Evolutionary conservation across 1,140 invertebrate species (phyloP).

Genomic region (Bradysia coprophila): DNA sequence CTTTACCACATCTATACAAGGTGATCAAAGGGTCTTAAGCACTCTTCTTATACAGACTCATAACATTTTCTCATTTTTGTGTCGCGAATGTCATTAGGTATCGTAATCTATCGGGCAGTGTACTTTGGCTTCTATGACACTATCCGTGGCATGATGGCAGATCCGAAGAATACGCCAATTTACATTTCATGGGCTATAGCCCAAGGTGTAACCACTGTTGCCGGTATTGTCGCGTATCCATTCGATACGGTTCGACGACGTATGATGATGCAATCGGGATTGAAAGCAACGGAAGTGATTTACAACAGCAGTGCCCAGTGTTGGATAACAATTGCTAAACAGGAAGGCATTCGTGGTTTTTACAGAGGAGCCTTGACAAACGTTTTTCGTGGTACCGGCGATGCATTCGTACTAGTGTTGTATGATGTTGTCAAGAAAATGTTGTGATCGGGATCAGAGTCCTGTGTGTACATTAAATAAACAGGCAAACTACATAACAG

Average conservation of each 20-base stretch:
- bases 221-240: conserved; percentile 83
- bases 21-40: conserved; percentile 16
- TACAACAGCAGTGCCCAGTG: conserved; percentile 70
- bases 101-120: conserved; percentile 75
- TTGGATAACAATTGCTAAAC: conserved; percentile 56
- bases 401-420: conserved; percentile 59
- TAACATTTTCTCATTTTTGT: neutral
- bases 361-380: conserved; percentile 72
- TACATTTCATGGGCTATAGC: conserved; percentile 77
- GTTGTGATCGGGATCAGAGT: too few relatives aligned
- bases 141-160: conserved; percentile 65
- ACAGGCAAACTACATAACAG: too few relatives aligned
- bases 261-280: conserved; percentile 86
- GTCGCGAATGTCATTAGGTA: conserved; percentile 21
- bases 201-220: conserved; percentile 65
- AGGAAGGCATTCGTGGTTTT: conserved; percentile 55
- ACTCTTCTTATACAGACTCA: too few relatives aligned
- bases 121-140: conserved; percentile 96
- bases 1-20: conserved; percentile 82
- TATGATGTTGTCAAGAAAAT: conserved; percentile 57
- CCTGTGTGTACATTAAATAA: too few relatives aligned
- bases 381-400: conserved; percentile 59
- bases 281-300: conserved; percentile 48
- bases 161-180: conserved; percentile 68
- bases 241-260: conserved; percentile 87